Evolutionary conservation across 2,113 vertebrate species (phyloP), one percentile per base, ranked within the genome.

Genomic region (Oreotrochilus melanogaster): DNA sequence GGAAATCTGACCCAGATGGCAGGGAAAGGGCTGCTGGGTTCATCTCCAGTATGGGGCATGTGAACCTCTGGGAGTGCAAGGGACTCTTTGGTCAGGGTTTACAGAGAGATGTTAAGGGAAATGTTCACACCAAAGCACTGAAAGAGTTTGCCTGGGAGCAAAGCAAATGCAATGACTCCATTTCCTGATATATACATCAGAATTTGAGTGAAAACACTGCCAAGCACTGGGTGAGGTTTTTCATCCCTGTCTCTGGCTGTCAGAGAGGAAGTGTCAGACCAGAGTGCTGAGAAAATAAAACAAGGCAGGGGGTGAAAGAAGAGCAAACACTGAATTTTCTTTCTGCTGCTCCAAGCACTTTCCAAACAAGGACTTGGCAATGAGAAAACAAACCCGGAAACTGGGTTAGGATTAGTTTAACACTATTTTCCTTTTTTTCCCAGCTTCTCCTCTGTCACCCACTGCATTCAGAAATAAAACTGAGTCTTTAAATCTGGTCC

Each of bases 301-400:
- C 4, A 33, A 64, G 61, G 14, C 57, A 78, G 35, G 13, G 23
- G 47, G 19, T 64, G 23, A 93, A 92, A 95, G 84, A 61, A 79
- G 43, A 88, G 60, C 74, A 94, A 89, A 88, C 12, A 37, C 9
- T 67, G 47, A 82, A 28, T 56, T 85, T 80, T 91, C 10, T 67
- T 88, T 74, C 88, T 95, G 92, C 78, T 88, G 87, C 79, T 86
- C 71, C 51, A 90, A 90, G 67, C 56, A 67, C 73, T 96, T 95
- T 76, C 60, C 33, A 61, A 70, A 79, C 21, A 69, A 85, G 31
- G 93, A 71, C 27, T 11, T 6, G 16, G 35, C 67, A 76, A 83
- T 80, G 73, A 95, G 28, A 78, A 88, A 92, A 92, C 3, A 2
- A 91, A 78, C 14, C 9, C 53, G 56, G 45, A 82, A 96, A 79